These are phyloP conservation scores for Pachymerium ferrugineum DNA, from an alignment of 2,888 invertebrate genomes.

Conservation along the genomic window DNA sequence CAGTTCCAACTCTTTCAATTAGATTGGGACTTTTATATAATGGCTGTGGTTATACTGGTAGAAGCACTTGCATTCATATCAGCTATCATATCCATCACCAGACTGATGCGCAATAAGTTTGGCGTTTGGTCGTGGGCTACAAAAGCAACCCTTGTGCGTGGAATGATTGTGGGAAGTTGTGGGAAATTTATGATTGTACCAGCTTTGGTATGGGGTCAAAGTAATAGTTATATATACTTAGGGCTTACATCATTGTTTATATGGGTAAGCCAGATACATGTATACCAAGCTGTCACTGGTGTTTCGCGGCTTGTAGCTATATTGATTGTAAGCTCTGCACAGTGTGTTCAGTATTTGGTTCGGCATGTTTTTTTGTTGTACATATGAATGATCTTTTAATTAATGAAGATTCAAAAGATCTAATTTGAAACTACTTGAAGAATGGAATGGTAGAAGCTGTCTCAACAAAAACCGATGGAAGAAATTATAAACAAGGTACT, in stretches of 20 bases:
- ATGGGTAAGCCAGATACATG: conserved; percentile 4
- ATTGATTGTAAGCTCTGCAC: background rate
- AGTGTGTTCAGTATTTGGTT: conserved; percentile 13
- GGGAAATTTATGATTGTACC: conserved; percentile 35
- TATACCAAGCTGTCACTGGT: background rate
- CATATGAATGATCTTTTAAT: no score
- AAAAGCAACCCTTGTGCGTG: conserved; percentile 10
- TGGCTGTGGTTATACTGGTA: conserved; percentile 23
- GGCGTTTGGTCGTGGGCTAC: background rate
- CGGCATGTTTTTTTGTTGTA: background rate
- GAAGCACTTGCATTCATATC: background rate
- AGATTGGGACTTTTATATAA: conserved; percentile 36
- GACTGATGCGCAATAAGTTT: background rate
- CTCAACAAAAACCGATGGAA: no score
- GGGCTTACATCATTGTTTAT: conserved; percentile 31
- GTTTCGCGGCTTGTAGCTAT: background rate
- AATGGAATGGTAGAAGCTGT: no score
- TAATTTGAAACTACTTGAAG: no score
- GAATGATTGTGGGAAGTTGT: conserved; percentile 32
- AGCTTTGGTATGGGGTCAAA: conserved; percentile 34
- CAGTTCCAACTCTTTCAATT: conserved; percentile 21
- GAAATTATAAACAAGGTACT: no score
- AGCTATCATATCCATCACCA: background rate
- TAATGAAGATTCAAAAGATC: no score
- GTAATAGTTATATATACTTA: conserved; percentile 31